Evolutionary conservation across 2,888 invertebrate genomes (phyloP).

Genomic region (Laothoe populi): DNA sequence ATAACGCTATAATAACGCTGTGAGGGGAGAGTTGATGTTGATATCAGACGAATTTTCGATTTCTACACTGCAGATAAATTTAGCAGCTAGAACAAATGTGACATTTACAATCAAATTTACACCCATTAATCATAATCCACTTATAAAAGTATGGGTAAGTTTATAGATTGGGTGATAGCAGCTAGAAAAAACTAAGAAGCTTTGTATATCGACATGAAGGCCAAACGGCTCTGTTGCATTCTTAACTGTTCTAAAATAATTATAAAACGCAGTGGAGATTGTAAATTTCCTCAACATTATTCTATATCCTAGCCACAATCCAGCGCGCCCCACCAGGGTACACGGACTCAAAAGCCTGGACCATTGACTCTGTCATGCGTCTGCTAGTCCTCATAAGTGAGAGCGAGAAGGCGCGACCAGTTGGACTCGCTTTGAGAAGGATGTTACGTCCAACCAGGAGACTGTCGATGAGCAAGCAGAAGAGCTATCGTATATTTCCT

Average conservation of each 20-base stretch:
- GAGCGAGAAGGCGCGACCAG: slow-evolving; percentile 45
- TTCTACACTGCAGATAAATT: slow-evolving; percentile 85
- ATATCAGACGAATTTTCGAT: slow-evolving; percentile 84
- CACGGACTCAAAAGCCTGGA: slow-evolving; percentile 56
- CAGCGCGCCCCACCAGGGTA: slow-evolving; percentile 50
- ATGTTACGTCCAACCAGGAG: slow-evolving; percentile 43
- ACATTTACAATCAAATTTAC: slow-evolving; percentile 87
- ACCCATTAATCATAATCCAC: slow-evolving; percentile 78
- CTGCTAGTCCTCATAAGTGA: slow-evolving; percentile 52
- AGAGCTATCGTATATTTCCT: slow-evolving; percentile 56
- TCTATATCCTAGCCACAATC: slow-evolving; percentile 50
- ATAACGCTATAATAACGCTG: too few species aligned
- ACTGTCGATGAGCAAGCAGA: slow-evolving; percentile 36
- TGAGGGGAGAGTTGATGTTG: too few species aligned
- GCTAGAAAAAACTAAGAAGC: too few species aligned
- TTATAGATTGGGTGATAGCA: too few species aligned
- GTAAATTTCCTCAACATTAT: neutral
- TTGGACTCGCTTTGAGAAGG: slow-evolving; percentile 42
- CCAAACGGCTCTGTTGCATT: too few species aligned
- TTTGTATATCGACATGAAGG: too few species aligned
- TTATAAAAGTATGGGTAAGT: slow-evolving; percentile 78
- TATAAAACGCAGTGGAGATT: too few species aligned
- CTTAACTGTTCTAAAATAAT: too few species aligned
- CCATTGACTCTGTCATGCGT: slow-evolving; percentile 52
- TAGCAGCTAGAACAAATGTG: slow-evolving; percentile 86